Percentiles rank a stretch among this genome's conserved stretches.
These are phyloP conservation scores for Ennomos fuscantarius DNA, from an alignment of 2,888 invertebrate species.

Conservation along the genomic window DNA sequence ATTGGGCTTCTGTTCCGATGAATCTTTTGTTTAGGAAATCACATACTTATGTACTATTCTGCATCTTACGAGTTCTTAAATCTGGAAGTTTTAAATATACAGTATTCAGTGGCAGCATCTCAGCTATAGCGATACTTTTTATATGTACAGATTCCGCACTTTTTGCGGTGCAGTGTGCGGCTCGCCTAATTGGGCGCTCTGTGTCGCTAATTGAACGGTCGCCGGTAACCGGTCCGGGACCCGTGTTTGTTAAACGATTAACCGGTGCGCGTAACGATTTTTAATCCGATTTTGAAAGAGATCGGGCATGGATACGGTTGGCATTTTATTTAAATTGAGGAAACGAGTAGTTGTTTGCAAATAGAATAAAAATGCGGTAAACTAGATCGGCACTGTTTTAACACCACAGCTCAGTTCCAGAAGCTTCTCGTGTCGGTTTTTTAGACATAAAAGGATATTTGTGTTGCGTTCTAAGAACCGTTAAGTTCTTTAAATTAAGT, in stretches of 20 bases:
- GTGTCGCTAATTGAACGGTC: conserved; percentile 75
- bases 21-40: no score
- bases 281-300: conserved; percentile 51
- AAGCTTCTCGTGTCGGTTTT: no score
- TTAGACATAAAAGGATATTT: background rate
- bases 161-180: conserved; percentile 64
- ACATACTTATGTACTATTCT: no score
- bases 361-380: no score
- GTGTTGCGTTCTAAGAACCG: conserved; percentile 1
- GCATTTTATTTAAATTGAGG: background rate
- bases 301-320: conserved; percentile 13
- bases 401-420: no score
- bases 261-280: conserved; percentile 48
- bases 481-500: conserved; percentile 7
- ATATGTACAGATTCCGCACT: conserved; percentile 20
- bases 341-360: no score
- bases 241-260: conserved; percentile 69
- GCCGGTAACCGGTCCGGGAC: conserved; percentile 57
- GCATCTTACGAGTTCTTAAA: no score
- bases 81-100: no score
- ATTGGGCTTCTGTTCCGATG: no score
- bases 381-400: no score
- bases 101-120: background rate
- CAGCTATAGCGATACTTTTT: background rate
- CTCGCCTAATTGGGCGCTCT: conserved; percentile 66